Percentiles rank a stretch among this genome's conserved stretches.
phyloP scores from a whole-genome alignment of 2,113 vertebrate genomes.

The Columbina picui region DNA sequence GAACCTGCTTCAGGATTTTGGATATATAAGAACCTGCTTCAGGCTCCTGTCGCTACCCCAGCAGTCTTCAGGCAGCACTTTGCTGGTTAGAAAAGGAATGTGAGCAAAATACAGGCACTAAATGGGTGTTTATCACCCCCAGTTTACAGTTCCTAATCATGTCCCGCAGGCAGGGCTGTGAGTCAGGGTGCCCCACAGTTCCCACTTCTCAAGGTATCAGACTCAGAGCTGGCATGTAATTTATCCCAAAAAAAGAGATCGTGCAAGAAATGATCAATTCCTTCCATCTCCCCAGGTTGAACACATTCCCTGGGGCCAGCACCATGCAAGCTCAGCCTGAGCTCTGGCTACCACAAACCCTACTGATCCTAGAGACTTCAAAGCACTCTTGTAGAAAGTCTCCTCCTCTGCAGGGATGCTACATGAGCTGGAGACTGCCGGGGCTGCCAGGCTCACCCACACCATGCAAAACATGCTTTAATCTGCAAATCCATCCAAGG shows the following conservation, averaged over 20 bases:
- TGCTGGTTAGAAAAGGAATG: neutral
- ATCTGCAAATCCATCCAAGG: neutral
- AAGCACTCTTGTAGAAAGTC: neutral
- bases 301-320: neutral
- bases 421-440: neutral
- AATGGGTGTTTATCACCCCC: neutral
- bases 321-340: neutral
- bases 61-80: neutral
- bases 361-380: neutral
- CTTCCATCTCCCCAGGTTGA: neutral
- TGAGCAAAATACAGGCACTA: neutral
- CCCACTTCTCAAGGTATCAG: neutral
- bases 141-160: neutral
- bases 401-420: neutral
- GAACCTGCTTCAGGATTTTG: neutral
- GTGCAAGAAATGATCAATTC: neutral
- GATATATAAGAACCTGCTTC: neutral
- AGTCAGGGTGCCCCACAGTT: neutral
- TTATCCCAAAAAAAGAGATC: rapidly evolving
- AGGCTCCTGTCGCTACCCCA: neutral
- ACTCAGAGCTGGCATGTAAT: neutral
- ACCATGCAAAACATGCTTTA: neutral
- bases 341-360: neutral
- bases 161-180: neutral
- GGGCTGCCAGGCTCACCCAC: neutral